phyloP scores from a whole-genome alignment of 23 tunicate genomes.

The Ascidia mentula region DNA sequence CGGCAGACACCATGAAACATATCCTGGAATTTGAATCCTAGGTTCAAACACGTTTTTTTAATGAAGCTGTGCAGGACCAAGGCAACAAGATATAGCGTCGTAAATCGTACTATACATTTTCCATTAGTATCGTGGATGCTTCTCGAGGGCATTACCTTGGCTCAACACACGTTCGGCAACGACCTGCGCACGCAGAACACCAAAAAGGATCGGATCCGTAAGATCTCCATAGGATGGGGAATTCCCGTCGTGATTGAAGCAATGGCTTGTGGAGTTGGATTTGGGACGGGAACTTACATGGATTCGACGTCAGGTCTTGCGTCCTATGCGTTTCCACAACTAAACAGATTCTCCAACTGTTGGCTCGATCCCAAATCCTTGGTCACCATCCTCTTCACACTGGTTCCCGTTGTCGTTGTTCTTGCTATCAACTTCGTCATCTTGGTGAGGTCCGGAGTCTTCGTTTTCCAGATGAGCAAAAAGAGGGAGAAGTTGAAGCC shows the following conservation, averaged over 20 bases:
- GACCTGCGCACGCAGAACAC: neutral
- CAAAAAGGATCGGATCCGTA: neutral
- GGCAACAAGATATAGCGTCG: too few species aligned
- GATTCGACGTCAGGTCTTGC: neutral
- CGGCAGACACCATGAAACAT: too few species aligned
- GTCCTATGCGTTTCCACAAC: neutral
- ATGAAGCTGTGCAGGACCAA: too few species aligned
- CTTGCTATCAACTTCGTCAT: constrained; percentile 13
- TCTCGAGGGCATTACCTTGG: constrained; percentile 22
- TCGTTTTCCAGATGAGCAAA: constrained; percentile 18
- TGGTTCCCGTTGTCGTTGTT: constrained; percentile 19
- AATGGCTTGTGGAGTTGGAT: constrained; percentile 11
- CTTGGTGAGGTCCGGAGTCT: constrained; percentile 10
- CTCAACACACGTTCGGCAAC: constrained; percentile 2
- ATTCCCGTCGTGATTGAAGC: constrained; percentile 19
- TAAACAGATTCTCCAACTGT: neutral
- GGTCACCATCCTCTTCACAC: neutral
- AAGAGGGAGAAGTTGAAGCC: neutral
- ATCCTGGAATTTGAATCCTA: too few species aligned
- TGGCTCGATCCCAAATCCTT: neutral
- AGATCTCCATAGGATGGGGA: constrained; percentile 7
- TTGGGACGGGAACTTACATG: constrained; percentile 16
- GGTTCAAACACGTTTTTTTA: too few species aligned
- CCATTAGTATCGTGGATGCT: constrained; percentile 26
- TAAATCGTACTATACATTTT: too few species aligned